phyloP scores from a whole-genome alignment of 2,113 vertebrate genomes.

The Corythoichthys haematopterus region DNA sequence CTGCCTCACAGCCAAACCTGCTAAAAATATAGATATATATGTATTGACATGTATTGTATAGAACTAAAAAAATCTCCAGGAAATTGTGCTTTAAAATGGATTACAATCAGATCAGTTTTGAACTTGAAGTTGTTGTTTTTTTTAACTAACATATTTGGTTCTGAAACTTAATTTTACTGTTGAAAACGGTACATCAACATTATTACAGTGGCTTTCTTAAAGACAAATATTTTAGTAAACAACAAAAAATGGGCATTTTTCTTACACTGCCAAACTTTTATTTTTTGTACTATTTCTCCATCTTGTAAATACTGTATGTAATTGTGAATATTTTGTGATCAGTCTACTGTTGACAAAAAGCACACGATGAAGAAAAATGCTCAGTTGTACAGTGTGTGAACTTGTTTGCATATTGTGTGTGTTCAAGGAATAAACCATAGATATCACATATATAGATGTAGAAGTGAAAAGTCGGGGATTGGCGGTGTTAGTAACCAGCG shows the following conservation, averaged over 20 bases:
- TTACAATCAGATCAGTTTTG: not conserved
- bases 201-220: not conserved
- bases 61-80: no score
- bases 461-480: no score
- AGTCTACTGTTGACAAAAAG: not conserved
- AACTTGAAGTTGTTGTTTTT: not conserved
- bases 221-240: not conserved
- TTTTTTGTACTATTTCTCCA: not conserved
- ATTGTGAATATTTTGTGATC: slow-evolving; percentile 6
- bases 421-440: not conserved
- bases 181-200: not conserved
- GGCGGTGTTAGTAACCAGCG: no score
- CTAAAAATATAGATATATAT: not conserved
- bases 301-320: not conserved
- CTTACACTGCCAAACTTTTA: not conserved
- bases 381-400: not conserved
- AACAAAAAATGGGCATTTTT: not conserved
- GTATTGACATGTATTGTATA: not conserved
- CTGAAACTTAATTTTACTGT: not conserved
- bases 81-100: no score
- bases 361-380: not conserved
- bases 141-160: not conserved
- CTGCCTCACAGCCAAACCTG: not conserved
- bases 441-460: no score
- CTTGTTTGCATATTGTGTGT: not conserved